Evolutionary conservation across 2,888 invertebrate species (phyloP).

Genomic region (Mythimna impura): DNA sequence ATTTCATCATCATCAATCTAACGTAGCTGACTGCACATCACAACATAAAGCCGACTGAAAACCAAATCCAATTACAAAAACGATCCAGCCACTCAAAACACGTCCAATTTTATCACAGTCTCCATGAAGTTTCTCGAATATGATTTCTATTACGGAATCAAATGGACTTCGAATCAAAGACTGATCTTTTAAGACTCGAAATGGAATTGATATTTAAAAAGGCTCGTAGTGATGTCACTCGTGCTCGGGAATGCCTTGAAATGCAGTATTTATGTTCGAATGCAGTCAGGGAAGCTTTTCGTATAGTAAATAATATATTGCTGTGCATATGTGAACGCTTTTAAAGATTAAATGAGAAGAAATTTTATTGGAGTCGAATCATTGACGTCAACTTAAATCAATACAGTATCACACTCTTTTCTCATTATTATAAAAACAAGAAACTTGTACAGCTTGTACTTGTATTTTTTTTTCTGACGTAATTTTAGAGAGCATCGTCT

Average conservation of each 20-base stretch:
- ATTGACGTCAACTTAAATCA: slow-evolving; percentile 1
- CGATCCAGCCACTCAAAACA: slow-evolving; percentile 67
- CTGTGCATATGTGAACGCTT: slow-evolving; percentile 3
- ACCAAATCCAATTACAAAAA: slow-evolving; percentile 68
- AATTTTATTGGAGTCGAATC: background rate
- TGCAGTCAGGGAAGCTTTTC: slow-evolving; percentile 19
- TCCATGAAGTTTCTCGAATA: slow-evolving; percentile 44
- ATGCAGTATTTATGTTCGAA: slow-evolving; percentile 37
- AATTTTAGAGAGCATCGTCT: slow-evolving; percentile 21
- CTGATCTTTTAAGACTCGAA: slow-evolving; percentile 27
- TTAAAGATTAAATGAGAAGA: slow-evolving; percentile 7
- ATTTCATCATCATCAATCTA: slow-evolving; percentile 69
- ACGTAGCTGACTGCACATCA: slow-evolving; percentile 63
- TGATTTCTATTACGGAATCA: slow-evolving; percentile 51
- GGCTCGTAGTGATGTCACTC: slow-evolving; percentile 28
- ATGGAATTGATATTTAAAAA: slow-evolving; percentile 40
- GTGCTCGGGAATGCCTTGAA: slow-evolving; percentile 19
- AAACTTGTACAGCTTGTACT: slow-evolving; percentile 29
- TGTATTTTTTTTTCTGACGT: slow-evolving; percentile 35
- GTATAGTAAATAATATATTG: slow-evolving; percentile 27
- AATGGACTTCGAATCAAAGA: slow-evolving; percentile 28
- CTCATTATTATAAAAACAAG: slow-evolving; percentile 20
- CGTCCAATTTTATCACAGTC: slow-evolving; percentile 48
- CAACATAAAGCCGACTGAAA: slow-evolving; percentile 64
- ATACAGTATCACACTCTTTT: slow-evolving; percentile 11